Percentiles rank a stretch among this genome's conserved stretches.
These are phyloP conservation scores for Mesorhabditis sp. DNA, from an alignment of 2,888 invertebrate species.

Conservation along the genomic window DNA sequence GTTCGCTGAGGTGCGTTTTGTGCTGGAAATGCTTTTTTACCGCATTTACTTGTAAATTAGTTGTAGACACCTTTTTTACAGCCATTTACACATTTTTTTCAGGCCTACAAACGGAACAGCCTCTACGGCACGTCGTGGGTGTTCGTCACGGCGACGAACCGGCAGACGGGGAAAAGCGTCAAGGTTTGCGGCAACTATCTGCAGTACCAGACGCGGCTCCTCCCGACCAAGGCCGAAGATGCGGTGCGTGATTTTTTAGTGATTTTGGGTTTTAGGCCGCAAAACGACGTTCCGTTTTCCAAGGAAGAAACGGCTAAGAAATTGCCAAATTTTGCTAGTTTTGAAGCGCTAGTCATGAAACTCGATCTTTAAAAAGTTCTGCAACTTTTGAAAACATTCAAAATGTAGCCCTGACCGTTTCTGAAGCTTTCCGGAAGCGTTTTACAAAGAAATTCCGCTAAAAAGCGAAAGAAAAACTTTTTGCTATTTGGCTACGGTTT, in stretches of 20 bases:
- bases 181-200: slow-evolving; percentile 49
- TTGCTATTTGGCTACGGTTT: too few species aligned
- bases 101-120: not conserved
- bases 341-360: too few species aligned
- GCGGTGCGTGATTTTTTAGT: slow-evolving; percentile 18
- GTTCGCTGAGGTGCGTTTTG: too few species aligned
- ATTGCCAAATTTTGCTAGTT: slow-evolving; percentile 2
- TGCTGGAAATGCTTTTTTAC: too few species aligned
- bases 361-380: too few species aligned
- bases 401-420: too few species aligned
- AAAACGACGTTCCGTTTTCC: slow-evolving; percentile 11
- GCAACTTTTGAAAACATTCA: too few species aligned
- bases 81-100: not conserved
- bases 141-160: slow-evolving; percentile 21
- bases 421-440: too few species aligned
- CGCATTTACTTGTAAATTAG: too few species aligned
- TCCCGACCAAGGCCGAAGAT: slow-evolving; percentile 20
- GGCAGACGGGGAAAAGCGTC: slow-evolving; percentile 12
- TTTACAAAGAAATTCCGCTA: too few species aligned
- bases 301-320: slow-evolving; percentile 3
- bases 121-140: slow-evolving; percentile 10
- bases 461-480: too few species aligned
- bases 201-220: slow-evolving; percentile 28
- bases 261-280: not conserved
- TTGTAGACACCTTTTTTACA: not conserved